Evolutionary conservation across 2,113 vertebrate genomes (phyloP).

Genomic region (Thamnophis sirtalis): DNA sequence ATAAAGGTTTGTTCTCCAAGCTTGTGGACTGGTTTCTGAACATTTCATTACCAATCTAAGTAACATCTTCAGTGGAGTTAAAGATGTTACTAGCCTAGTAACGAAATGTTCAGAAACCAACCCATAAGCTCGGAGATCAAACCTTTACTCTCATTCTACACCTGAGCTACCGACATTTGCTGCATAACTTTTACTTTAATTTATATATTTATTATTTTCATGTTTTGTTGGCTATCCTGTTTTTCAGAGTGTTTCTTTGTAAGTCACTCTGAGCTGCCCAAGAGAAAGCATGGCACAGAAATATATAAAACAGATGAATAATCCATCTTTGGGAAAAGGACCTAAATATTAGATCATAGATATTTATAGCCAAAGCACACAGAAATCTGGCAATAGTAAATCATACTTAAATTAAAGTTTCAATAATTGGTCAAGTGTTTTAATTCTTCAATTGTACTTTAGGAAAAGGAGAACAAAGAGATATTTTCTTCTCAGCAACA

Average conservation of each 20-base stretch:
- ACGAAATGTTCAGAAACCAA: too few relatives aligned
- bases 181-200: neutral
- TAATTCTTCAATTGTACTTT: neutral
- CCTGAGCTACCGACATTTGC: too few relatives aligned
- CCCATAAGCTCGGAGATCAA: too few relatives aligned
- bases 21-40: too few relatives aligned
- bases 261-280: neutral
- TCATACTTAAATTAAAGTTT: neutral
- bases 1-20: too few relatives aligned
- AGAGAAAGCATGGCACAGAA: neutral
- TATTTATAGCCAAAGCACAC: neutral
- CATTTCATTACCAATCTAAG: too few relatives aligned
- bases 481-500: neutral
- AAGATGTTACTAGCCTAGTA: too few relatives aligned
- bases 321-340: neutral
- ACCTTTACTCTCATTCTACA: too few relatives aligned
- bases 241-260: neutral
- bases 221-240: neutral
- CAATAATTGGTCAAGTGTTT: neutral
- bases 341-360: neutral
- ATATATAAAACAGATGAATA: neutral
- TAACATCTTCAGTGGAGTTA: too few relatives aligned
- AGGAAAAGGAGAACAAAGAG: neutral
- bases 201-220: neutral
- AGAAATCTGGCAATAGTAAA: neutral